A percentile compares a stretch with the other conserved stretches of the same genome.
Conservation (phyloP, 53 echinoderm and acorn worm species). For the Astropecten irregularis region DNA sequence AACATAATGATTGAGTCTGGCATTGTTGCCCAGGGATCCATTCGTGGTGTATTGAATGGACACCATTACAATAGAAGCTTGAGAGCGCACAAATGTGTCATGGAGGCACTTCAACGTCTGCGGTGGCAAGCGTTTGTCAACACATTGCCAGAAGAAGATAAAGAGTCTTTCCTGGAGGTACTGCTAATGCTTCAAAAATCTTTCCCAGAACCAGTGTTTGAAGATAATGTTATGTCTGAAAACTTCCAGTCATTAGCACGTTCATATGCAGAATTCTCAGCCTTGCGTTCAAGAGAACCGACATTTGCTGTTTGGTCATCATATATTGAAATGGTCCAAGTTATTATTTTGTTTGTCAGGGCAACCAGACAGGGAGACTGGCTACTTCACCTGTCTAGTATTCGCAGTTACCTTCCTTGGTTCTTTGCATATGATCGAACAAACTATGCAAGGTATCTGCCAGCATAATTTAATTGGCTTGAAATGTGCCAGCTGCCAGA, state of each 20-base stretch:
- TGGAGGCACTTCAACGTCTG: constrained; percentile 18
- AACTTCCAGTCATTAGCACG: not conserved
- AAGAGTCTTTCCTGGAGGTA: constrained; percentile 7
- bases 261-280: not conserved
- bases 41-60: constrained; percentile 58
- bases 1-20: constrained; percentile 70
- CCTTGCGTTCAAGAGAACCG: not conserved
- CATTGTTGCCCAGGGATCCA: constrained; percentile 69
- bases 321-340: constrained; percentile 70
- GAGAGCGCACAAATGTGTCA: constrained; percentile 9
- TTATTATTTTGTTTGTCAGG: constrained; percentile 61
- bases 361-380: constrained; percentile 69
- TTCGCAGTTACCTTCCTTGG: constrained; percentile 68
- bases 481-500: constrained; percentile 39
- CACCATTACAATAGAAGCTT: constrained; percentile 41
- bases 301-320: constrained; percentile 49
- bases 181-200: not conserved
- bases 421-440: constrained; percentile 72
- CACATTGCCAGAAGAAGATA: constrained; percentile 16
- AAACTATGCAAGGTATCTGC: constrained; percentile 4
- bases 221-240: not conserved
- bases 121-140: not conserved
- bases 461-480: constrained; percentile 40
- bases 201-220: constrained; percentile 12
- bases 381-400: constrained; percentile 61